Evolutionary conservation across 2,113 vertebrate genomes (phyloP).

Genomic region (Pungitius pungitius): DNA sequence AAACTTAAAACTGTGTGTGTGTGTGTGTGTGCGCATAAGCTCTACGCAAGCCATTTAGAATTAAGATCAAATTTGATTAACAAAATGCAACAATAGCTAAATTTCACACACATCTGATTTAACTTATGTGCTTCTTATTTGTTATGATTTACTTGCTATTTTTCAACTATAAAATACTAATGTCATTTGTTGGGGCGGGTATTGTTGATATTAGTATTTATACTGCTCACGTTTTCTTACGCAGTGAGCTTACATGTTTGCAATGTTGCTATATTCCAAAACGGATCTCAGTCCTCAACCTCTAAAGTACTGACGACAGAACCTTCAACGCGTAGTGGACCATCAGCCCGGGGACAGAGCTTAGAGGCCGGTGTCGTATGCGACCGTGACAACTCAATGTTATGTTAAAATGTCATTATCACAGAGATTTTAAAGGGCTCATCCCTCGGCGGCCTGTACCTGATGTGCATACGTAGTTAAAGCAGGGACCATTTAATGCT

Average conservation of each 20-base stretch:
- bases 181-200: background rate
- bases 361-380: constrained; percentile 23
- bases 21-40: background rate
- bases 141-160: background rate
- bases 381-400: constrained; percentile 25
- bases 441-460: background rate
- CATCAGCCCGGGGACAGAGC: constrained; percentile 50
- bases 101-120: background rate
- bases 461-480: background rate
- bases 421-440: constrained; percentile 1
- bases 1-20: constrained; percentile 1
- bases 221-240: no score
- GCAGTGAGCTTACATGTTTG: no score
- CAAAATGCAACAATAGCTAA: background rate
- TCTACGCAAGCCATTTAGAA: background rate
- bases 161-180: background rate
- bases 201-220: background rate
- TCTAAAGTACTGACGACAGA: no score
- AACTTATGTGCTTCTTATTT: background rate
- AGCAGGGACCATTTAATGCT: background rate
- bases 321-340: background rate
- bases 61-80: background rate
- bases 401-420: constrained; percentile 20
- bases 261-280: no score
- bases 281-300: no score